These are phyloP conservation scores for Cerceris rybyensis DNA, from an alignment of 2,888 invertebrate genomes.

Conservation along the genomic window DNA sequence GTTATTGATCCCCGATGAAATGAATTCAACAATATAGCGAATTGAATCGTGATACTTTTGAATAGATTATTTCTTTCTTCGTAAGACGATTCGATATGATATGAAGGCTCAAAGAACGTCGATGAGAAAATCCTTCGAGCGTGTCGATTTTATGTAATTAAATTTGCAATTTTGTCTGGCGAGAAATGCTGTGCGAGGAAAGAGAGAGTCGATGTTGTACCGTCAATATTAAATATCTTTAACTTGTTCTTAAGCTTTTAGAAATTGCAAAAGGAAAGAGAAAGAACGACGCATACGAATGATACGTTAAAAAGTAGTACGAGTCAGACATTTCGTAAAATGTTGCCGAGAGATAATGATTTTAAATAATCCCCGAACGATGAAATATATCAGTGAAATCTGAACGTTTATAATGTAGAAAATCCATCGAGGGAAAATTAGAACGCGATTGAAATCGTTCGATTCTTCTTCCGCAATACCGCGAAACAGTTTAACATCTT, in stretches of 20 bases:
- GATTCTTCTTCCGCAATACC: not conserved
- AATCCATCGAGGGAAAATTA: too few species aligned
- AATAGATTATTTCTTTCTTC: conserved; percentile 15
- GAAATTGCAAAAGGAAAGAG: too few species aligned
- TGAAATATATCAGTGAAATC: too few species aligned
- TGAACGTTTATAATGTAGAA: too few species aligned
- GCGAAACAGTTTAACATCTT: not conserved
- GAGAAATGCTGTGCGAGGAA: not conserved
- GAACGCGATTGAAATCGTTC: not conserved
- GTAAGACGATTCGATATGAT: conserved; percentile 9
- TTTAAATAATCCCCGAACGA: too few species aligned
- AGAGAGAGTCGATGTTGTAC: not conserved
- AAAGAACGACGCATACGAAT: too few species aligned
- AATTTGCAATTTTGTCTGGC: conserved; percentile 18
- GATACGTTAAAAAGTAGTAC: too few species aligned
- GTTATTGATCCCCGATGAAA: conserved; percentile 28
- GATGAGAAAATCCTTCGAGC: conserved; percentile 38
- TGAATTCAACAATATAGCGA: conserved; percentile 28
- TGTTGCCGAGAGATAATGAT: too few species aligned
- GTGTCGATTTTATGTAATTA: conserved; percentile 21
- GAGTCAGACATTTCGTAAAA: too few species aligned
- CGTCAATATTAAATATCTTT: too few species aligned
- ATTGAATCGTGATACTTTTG: conserved; percentile 38
- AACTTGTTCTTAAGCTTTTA: too few species aligned
- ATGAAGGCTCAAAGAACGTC: conserved; percentile 12